Evolutionary conservation across 2,113 vertebrate species (phyloP).

Genomic region (Lontra canadensis): DNA sequence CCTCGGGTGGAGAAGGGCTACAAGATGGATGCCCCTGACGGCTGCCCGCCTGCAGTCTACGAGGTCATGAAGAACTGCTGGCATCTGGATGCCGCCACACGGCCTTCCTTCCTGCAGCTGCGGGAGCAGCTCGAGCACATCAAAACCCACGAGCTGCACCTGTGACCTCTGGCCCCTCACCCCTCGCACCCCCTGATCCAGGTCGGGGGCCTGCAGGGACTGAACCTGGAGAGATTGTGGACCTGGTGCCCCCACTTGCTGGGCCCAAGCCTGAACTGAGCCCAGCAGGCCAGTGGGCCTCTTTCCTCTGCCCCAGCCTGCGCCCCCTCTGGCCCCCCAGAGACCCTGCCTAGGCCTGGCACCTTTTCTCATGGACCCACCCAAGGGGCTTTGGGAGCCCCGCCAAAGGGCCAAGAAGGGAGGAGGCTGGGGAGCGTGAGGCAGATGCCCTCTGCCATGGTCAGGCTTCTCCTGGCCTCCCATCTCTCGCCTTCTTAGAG

Average conservation of each 20-base stretch:
- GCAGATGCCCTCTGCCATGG: background rate
- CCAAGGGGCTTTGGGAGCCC: background rate
- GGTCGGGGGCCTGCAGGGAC: background rate
- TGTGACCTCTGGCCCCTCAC: slow-evolving; percentile 84
- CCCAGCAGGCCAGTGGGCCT: slow-evolving; percentile 43
- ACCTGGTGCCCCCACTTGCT: background rate
- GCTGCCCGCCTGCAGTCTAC: slow-evolving; percentile 92
- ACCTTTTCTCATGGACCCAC: slow-evolving; percentile 50
- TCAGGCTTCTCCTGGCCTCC: background rate
- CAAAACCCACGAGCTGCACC: slow-evolving; percentile 92
- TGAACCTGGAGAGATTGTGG: background rate
- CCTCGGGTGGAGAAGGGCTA: slow-evolving; percentile 97
- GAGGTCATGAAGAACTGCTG: slow-evolving; percentile 98
- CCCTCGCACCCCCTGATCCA: background rate
- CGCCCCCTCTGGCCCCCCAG: background rate
- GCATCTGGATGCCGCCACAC: slow-evolving; percentile 89
- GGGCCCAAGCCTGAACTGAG: slow-evolving; percentile 61
- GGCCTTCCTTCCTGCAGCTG: slow-evolving; percentile 93
- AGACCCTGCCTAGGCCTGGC: background rate
- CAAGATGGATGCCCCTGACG: slow-evolving; percentile 96
- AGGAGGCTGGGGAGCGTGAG: background rate
- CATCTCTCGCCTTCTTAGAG: slow-evolving; percentile 58
- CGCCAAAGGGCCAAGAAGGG: background rate
- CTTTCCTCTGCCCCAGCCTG: slow-evolving; percentile 67
- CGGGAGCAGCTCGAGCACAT: slow-evolving; percentile 93